Evolutionary conservation across 2,113 vertebrate species (phyloP), one percentile per base, ranked within the genome.

Genomic region (Pseudonaja textilis): DNA sequence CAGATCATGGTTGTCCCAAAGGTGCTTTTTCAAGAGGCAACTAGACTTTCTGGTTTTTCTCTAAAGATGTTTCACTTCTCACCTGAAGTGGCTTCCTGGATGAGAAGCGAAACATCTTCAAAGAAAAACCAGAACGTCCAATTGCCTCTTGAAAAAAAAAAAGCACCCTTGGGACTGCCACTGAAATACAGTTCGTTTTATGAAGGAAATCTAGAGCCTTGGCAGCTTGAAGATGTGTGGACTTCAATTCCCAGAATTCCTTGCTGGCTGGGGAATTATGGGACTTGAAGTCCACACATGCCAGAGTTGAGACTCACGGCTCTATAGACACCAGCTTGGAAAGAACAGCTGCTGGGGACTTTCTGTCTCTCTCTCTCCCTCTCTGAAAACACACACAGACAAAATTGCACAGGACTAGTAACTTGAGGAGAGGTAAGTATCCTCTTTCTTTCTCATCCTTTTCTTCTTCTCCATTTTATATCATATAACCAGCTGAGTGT

Each of bases 271-370:
- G 11, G 61, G 29, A 2, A 69, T 69, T n/a, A 29, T n/a, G 29
- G 29, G 61, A 69, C 10, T n/a, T 69, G 29, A 69, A n/a, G 29
- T 69, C 61, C 61, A 14, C 11, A 14, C 61, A 14, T 69, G 26
- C 61, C 29, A 69, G 4, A 25, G 11, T 1, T 69, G 29, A n/a
- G 11, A 64, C 2, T 0, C 22, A 57, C 0, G 3, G 3, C 10
- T 11, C 59, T 64, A 26, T 61, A 64, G 59, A 12, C 3, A n/a
- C 29, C 11, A 29, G 12, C 11, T n/a, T 69, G 26, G n/a, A 88
- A 88, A 8, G 7, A 88, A 56, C 7, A 55, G 47, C 87, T 11
- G 52, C 25, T 14, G 26, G 5, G 50, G 12, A 5, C 1, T 20
- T 56, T 56, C 3, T 20, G 9, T 12, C 14, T 87, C 25, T 20